A percentile compares a stretch with the other conserved stretches of the same genome.
Conservation (phyloP, 1,140 invertebrate species). For the Anthonomus grandis region DNA sequence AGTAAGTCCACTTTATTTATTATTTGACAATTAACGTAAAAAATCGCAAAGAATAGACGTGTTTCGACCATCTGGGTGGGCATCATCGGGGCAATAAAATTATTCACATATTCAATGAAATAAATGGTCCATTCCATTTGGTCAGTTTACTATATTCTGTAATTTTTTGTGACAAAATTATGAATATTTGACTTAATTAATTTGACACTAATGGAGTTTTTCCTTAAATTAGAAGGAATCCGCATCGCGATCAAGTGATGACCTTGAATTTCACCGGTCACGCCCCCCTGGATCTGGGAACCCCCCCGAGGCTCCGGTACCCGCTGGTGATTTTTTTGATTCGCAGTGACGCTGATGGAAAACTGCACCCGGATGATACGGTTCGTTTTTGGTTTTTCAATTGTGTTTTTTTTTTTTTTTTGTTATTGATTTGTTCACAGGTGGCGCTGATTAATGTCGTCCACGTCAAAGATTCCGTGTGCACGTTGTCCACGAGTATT, state of each 20-base stretch:
- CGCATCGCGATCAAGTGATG: slow-evolving; percentile 64
- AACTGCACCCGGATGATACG: slow-evolving; percentile 70
- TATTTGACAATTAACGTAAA: too few species aligned
- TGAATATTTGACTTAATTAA: too few species aligned
- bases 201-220: not conserved
- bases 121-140: too few species aligned
- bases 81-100: too few species aligned
- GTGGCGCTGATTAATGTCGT: slow-evolving; percentile 75
- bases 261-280: slow-evolving; percentile 60
- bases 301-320: slow-evolving; percentile 69
- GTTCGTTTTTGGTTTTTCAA: slow-evolving; percentile 49
- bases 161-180: too few species aligned
- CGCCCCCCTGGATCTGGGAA: slow-evolving; percentile 60
- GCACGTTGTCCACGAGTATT: slow-evolving; percentile 71
- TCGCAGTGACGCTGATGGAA: slow-evolving; percentile 58
- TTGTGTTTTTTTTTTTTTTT: not conserved
- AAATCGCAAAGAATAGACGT: too few species aligned
- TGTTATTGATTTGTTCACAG: slow-evolving; percentile 49
- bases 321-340: slow-evolving; percentile 71
- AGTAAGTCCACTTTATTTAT: slow-evolving; percentile 47
- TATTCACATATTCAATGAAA: too few species aligned
- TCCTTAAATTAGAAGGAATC: slow-evolving; percentile 59
- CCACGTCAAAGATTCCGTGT: slow-evolving; percentile 73
- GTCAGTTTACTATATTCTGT: too few species aligned
- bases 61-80: too few species aligned